Evolutionary conservation across 2,797 vertebrate species (phyloP), one percentile per base, ranked within the genome.

Genomic region (Notolabrus celidotus): DNA sequence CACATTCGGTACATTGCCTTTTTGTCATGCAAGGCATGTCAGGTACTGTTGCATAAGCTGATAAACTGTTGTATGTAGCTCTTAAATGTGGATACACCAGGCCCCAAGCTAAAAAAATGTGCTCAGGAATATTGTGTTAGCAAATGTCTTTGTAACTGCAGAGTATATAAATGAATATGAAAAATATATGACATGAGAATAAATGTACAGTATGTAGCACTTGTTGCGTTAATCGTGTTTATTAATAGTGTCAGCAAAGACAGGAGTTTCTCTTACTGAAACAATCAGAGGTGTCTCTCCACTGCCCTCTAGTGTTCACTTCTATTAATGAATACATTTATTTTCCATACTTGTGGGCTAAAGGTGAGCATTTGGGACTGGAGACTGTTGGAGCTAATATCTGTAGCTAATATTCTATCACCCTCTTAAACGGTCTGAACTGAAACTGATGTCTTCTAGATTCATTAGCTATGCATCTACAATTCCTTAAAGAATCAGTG

Each of bases 71-170:
- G 82, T 91, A 38, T 80, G 89, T 93, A 94, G 88, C 93, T 86
- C 92, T 92, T 94, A 88, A 91, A 82, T 86, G 78, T 83, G 94
- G 93, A 92, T 79, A 42, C 88, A 87, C 86, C 94, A 93, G 88
- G 93, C 92, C 93, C 95, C 94, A 95, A 94, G 95, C 95, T 94
- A 76, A 85, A 36, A 34, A 31, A 79, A 88, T 73, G 80, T 60
- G 73, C 91, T 92, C 92, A 93, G 91, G 89, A 92, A 93, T 86
- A 76, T 81, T 63, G 72, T 90, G 76, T 87, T 75, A 79, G 69
- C 74, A 79, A 79, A 77, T 86, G 77, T 88, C 74, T 90, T 87
- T 86, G 72, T 83, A 85, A 75, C 51, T 74, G 72, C 77, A 88
- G 46, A 82, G 61, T 77, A 57, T 41, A 49, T 58, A 49, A 45